Conservation (phyloP, 2,888 invertebrate species). For the Drosophila kanekoi region DNA sequence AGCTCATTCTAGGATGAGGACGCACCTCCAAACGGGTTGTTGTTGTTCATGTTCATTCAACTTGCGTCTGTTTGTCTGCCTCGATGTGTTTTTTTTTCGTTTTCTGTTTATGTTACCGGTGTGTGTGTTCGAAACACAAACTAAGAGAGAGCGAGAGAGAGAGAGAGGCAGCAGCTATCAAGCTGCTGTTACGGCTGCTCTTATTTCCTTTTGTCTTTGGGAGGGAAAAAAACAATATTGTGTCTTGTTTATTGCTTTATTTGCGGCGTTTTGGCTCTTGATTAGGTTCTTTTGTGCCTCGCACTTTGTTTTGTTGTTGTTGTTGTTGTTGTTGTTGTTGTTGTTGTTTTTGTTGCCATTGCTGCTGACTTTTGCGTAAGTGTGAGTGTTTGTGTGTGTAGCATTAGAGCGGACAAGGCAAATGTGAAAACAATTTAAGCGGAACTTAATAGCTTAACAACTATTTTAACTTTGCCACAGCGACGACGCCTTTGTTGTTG, state of each 20-base stretch:
- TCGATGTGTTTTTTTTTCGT: constrained; percentile 29
- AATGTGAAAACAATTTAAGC: constrained; percentile 79
- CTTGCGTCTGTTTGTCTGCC: constrained; percentile 62
- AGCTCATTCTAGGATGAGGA: constrained; percentile 36
- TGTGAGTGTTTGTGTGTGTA: constrained; percentile 36
- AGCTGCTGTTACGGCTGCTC: constrained; percentile 54
- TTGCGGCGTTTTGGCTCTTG: constrained; percentile 78
- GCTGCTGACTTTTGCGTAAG: constrained; percentile 34
- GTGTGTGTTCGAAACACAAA: constrained; percentile 22
- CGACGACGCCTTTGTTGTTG: constrained; percentile 8
- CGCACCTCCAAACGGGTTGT: constrained; percentile 23
- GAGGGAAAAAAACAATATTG: constrained; percentile 57
- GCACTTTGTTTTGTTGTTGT: constrained; percentile 55
- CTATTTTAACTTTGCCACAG: constrained; percentile 66
- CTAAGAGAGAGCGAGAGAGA: constrained; percentile 20
- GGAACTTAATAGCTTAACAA: constrained; percentile 75
- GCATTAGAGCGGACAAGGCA: constrained; percentile 53
- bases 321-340: constrained; percentile 18
- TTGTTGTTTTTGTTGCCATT: no score
- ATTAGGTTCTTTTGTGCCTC: constrained; percentile 78
- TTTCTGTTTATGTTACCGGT: constrained; percentile 25
- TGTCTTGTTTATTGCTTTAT: constrained; percentile 79
- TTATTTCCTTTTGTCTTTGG: constrained; percentile 64
- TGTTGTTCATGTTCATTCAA: constrained; percentile 62
- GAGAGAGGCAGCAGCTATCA: constrained; percentile 37